phyloP scores from a whole-genome alignment of 1,140 invertebrate species.

The Trichonephila inaurata region DNA sequence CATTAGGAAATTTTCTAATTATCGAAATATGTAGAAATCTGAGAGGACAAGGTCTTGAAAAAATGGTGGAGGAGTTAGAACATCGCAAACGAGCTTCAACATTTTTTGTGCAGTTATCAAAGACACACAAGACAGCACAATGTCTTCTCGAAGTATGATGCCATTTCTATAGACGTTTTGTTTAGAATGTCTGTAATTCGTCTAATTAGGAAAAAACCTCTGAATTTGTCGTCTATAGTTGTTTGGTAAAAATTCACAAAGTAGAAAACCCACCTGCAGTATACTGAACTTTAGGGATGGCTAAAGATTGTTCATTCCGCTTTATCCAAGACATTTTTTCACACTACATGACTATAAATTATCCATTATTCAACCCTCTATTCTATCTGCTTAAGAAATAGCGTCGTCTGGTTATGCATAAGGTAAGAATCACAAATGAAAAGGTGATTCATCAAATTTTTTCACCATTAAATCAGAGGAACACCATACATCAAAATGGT shows the following conservation, averaged over 20 bases:
- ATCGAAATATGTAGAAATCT: too few species aligned
- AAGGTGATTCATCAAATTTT: not conserved
- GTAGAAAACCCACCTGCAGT: not conserved
- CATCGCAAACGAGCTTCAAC: too few species aligned
- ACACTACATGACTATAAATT: not conserved
- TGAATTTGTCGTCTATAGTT: slow-evolving; percentile 72
- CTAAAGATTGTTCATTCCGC: not conserved
- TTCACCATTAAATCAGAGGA: not conserved
- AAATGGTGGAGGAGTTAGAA: too few species aligned
- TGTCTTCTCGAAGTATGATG: too few species aligned
- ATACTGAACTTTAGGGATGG: not conserved
- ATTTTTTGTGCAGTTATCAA: too few species aligned
- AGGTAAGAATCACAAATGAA: not conserved
- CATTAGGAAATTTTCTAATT: too few species aligned
- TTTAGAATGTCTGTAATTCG: too few species aligned
- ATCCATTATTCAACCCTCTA: too few species aligned
- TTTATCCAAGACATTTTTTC: not conserved
- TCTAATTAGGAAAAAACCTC: not conserved
- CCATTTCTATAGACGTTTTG: too few species aligned
- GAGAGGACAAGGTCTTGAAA: too few species aligned
- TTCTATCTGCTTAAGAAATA: not conserved
- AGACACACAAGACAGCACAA: too few species aligned
- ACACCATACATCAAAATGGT: slow-evolving; percentile 30
- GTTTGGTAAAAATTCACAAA: slow-evolving; percentile 64
- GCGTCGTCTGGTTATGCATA: not conserved